Base-by-base conservation (phyloP, 92 coral and sea anemone species). In the Desmophyllum pertusum region DNA sequence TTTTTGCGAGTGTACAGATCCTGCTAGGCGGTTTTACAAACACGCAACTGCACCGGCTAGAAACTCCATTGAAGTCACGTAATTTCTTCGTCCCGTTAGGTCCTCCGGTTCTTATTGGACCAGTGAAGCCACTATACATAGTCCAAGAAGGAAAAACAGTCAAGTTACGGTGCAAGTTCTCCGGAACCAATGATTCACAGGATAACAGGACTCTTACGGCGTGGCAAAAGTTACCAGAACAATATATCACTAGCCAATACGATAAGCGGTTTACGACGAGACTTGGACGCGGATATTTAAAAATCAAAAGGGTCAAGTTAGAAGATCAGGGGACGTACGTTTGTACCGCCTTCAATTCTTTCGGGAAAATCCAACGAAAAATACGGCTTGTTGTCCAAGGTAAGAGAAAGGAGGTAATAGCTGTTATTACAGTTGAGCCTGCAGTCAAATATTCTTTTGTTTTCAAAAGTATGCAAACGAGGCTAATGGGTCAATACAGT, bases 151-250 rank as follows among this genome's bases (percentile, higher is more conserved):
- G 98, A 13, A 61, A 43, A 30, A 86, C 81, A n/a, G 91, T 96
- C 78, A 89, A 90, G 65, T 76, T 96, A 27, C 75, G 79, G 70
- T 96, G 99, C 74, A 70, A 84, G 29, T 94, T 89, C 5, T 81
- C 95, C 1, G 99, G 99, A 29, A 81, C 80, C 13, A 39, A 90
- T 14, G 98, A 89, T 66, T 92, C 96, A 6, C 13, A 6, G 4
- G 80, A 46, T 25, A 96, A 90, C 82, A 67, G 95, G 65, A 96
- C 99, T 3, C 75, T 89, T 3, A 88, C 94, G 17, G 95, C 91
- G 2, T 96, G 99, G 99, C 74, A 41, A 48, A 90, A 89, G 71
- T 3, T 79, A 1, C 88, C 87, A 0, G 75, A 74, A 27, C 74
- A 52, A 0, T 30, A 52, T 30, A 92, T 83, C 80, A 81, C 64